Base-by-base conservation (phyloP, 2,797 vertebrate genomes). In the Molossus molossus region DNA sequence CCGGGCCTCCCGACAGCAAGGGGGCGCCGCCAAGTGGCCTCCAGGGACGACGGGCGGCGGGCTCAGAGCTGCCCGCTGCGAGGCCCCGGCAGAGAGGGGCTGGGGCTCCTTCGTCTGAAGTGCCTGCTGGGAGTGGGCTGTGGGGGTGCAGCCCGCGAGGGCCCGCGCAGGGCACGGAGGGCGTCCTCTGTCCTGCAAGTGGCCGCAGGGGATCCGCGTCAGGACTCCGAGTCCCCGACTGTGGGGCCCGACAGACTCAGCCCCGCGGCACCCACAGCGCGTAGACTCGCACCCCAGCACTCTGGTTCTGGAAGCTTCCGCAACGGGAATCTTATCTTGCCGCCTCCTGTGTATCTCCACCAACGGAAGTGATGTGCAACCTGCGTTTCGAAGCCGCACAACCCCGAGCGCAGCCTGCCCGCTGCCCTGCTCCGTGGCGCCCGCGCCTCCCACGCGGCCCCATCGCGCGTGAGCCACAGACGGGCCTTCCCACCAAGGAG, bases 381-480 rank as follows among this genome's bases (percentile, higher is more conserved):
- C 72, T 45, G 65, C 67, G 69, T 67, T 76, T 73, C 77, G 48
- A 18, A 80, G 69, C 11, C 14, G 79, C 50, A 29, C 37, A 50
- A n/a, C 69, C 17, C 20, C 0, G 14, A 53, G 67, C 65, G 53
- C 27, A 76, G 70, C 60, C 60, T 11, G 18, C 33, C 48, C 13
- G 18, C 20, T 23, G 25, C 10, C 64, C 27, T 27, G 40, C 27
- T 69, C 13, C 20, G 9, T 0, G 20, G 77, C 55, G 20, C 29
- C 48, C 64, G 29, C 6, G 53, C 15, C 48, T 40, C 14, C 0
- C 27, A 9, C 1, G 67, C 67, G 7, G 29, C 67, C 76, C 27
- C 0, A 1, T 1, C 2, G 2, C n/a, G 12, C 0, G 0, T 21
- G 69, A 60, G 1, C 40, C 29, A 50, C 48, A 37, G 9, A 18